These are phyloP conservation scores for Notodonta dromedarius DNA, from an alignment of 2,888 invertebrate genomes.

Conservation along the genomic window DNA sequence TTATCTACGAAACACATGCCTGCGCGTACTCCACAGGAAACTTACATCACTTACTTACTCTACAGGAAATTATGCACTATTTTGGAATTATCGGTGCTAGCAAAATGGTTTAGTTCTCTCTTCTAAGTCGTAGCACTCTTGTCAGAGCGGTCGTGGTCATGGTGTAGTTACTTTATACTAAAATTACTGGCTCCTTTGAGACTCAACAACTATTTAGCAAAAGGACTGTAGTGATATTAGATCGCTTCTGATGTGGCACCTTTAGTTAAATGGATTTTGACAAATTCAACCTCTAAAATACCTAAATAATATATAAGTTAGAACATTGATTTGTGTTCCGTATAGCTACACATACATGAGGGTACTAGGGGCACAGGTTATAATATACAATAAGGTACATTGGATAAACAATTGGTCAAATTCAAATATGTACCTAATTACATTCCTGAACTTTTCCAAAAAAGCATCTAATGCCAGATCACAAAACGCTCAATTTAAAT, in stretches of 20 bases:
- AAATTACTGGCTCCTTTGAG: neutral
- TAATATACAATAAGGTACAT: neutral
- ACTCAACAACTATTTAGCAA: neutral
- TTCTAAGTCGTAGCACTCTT: too few relatives aligned
- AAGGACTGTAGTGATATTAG: neutral
- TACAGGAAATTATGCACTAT: neutral
- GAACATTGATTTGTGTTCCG: too few relatives aligned
- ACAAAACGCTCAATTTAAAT: conserved; percentile 13
- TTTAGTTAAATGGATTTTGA: too few relatives aligned
- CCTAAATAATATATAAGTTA: too few relatives aligned
- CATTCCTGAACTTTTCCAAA: neutral
- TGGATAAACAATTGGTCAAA: neutral
- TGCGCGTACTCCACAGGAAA: neutral
- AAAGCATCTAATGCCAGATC: conserved; percentile 1
- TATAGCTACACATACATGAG: too few relatives aligned
- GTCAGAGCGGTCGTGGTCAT: too few relatives aligned
- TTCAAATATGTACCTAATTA: neutral
- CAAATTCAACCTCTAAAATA: too few relatives aligned
- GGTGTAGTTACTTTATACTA: neutral
- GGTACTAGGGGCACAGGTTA: neutral
- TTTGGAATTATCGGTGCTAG: neutral
- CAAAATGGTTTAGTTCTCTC: neutral
- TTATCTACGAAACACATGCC: neutral
- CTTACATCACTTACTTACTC: neutral
- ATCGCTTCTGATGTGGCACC: too few relatives aligned